A percentile compares a stretch with the other conserved stretches of the same genome.
Conservation (phyloP, 2,113 vertebrate genomes). For the Perognathus longimembris region DNA sequence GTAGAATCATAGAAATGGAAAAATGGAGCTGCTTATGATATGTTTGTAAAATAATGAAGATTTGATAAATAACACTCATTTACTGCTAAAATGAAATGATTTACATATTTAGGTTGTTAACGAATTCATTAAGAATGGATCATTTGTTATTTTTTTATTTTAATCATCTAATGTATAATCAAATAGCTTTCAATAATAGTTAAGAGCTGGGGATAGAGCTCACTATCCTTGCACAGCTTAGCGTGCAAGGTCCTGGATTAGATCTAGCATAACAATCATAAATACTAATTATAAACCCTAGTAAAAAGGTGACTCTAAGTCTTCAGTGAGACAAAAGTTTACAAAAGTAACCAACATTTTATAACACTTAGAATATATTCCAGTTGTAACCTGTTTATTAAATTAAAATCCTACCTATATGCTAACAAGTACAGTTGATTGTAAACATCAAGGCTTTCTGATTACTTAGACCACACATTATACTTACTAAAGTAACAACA, state of each 20-base stretch:
- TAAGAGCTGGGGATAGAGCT: no score
- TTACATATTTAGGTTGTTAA: background rate
- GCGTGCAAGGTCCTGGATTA: no score
- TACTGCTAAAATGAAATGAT: constrained; percentile 30
- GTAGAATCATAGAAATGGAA: background rate
- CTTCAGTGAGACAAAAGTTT: background rate
- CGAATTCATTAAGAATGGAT: background rate
- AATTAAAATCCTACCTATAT: background rate
- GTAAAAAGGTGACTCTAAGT: background rate
- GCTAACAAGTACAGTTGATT: background rate
- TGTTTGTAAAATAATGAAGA: background rate
- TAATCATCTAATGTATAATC: background rate
- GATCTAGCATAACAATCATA: no score
- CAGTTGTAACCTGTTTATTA: constrained; percentile 7
- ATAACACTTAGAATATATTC: background rate
- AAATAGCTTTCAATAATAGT: background rate
- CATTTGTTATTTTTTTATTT: background rate
- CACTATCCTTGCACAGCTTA: no score
- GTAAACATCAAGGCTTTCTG: background rate
- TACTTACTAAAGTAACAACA: background rate
- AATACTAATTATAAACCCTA: no score
- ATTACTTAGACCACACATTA: background rate
- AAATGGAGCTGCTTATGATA: background rate
- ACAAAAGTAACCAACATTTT: background rate
- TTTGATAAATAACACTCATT: constrained; percentile 37